phyloP scores from a whole-genome alignment of 1,140 invertebrate species.

The Campodea augens region DNA sequence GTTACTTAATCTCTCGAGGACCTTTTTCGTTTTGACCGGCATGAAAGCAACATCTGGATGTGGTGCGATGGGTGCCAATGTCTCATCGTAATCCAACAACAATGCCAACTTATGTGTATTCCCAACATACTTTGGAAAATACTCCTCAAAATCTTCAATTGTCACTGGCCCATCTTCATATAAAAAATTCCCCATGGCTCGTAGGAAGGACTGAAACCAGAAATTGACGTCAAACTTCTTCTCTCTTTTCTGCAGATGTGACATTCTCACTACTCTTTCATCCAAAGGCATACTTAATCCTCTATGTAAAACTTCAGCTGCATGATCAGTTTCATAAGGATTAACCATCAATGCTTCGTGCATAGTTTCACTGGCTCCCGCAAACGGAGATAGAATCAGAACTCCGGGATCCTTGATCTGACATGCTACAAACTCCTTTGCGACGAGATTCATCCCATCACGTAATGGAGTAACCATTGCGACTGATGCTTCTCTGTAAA shows the following conservation, averaged over 20 bases:
- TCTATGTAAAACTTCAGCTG: conserved; percentile 23
- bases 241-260: conserved; percentile 22
- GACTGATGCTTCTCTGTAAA: conserved; percentile 25
- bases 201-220: conserved; percentile 23
- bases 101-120: conserved; percentile 20
- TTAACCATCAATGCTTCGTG: conserved; percentile 25
- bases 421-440: conserved; percentile 28
- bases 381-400: conserved; percentile 24
- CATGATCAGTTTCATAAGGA: conserved; percentile 24
- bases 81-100: conserved; percentile 27
- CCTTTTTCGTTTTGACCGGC: conserved; percentile 20
- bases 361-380: conserved; percentile 23
- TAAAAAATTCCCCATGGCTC: conserved; percentile 15
- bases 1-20: conserved; percentile 20
- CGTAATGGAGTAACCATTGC: conserved; percentile 25
- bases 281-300: conserved; percentile 25
- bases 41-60: conserved; percentile 25
- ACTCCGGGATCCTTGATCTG: conserved; percentile 25
- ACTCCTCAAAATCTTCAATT: conserved; percentile 19
- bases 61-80: conserved; percentile 23
- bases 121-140: conserved; percentile 20
- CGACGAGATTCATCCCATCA: conserved; percentile 30
- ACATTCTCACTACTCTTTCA: conserved; percentile 25
- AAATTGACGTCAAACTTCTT: conserved; percentile 21
- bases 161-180: conserved; percentile 17